These are phyloP conservation scores for Andrena haemorrhoa DNA, from an alignment of 2,888 invertebrate species.

Conservation along the genomic window DNA sequence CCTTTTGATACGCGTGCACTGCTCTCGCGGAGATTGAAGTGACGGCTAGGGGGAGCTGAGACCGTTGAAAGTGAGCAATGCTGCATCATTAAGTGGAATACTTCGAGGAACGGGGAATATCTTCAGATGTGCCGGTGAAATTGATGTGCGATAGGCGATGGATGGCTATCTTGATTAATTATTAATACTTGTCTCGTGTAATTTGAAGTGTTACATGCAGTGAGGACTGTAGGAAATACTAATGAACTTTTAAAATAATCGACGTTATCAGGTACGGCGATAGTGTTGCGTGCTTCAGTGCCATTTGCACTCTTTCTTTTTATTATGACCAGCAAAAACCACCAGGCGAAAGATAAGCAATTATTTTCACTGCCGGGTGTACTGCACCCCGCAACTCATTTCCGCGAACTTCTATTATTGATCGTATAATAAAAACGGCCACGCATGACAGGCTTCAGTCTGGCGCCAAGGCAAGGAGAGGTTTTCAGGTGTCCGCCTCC, in stretches of 20 bases:
- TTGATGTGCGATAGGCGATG: background rate
- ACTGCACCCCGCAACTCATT: background rate
- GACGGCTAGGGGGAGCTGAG: background rate
- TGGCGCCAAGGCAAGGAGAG: too few relatives aligned
- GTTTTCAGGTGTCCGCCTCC: too few relatives aligned
- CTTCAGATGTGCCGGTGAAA: background rate
- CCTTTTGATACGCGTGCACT: constrained; percentile 23
- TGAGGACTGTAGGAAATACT: background rate
- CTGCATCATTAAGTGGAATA: constrained; percentile 20
- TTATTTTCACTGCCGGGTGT: constrained; percentile 1
- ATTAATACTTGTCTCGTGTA: too few relatives aligned
- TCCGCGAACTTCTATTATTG: background rate
- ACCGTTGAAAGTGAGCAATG: constrained; percentile 25
- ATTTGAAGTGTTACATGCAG: background rate
- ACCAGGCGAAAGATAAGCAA: background rate
- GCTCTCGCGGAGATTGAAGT: constrained; percentile 30
- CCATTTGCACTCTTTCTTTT: background rate
- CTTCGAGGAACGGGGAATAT: background rate
- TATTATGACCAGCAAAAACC: background rate
- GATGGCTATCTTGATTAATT: background rate
- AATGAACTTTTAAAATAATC: background rate
- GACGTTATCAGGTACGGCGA: background rate
- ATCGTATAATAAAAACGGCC: background rate
- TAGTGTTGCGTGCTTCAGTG: background rate
- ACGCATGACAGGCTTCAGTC: too few relatives aligned